A percentile compares a stretch with the other conserved stretches of the same genome.
Conservation (phyloP, 2,888 invertebrate genomes). For the Yponomeuta plumbellus region DNA sequence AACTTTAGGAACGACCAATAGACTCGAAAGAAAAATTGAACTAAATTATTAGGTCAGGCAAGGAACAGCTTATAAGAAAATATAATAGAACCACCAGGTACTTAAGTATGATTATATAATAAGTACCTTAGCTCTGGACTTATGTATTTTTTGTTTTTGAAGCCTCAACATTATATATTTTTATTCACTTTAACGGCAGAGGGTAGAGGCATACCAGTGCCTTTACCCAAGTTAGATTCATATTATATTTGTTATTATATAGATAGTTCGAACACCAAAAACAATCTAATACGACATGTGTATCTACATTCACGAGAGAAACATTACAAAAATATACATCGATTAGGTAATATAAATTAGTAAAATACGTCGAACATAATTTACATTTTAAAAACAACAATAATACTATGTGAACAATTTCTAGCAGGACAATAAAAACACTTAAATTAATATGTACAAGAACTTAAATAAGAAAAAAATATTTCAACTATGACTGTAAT, state of each 20-base stretch:
- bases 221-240: background rate
- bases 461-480: conserved; percentile 65
- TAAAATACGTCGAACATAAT: conserved; percentile 48
- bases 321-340: conserved; percentile 61
- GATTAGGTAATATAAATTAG: conserved; percentile 58
- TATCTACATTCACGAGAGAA: conserved; percentile 52
- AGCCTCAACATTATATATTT: background rate
- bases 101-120: background rate
- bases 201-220: conserved; percentile 24
- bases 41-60: conserved; percentile 14
- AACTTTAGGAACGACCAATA: conserved; percentile 12
- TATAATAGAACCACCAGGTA: background rate
- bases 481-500: conserved; percentile 74
- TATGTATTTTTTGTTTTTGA: background rate
- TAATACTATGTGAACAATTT: conserved; percentile 68
- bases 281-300: conserved; percentile 24
- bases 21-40: background rate
- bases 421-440: conserved; percentile 60
- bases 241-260: background rate
- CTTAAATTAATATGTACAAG: conserved; percentile 68
- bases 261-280: conserved; percentile 6
- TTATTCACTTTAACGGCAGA: background rate
- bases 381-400: conserved; percentile 67
- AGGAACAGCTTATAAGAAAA: conserved; percentile 17
- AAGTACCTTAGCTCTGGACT: too few species aligned